Evolutionary conservation across 2,888 invertebrate species (phyloP), one percentile per base, ranked within the genome.

Genomic region (Timema cristinae): DNA sequence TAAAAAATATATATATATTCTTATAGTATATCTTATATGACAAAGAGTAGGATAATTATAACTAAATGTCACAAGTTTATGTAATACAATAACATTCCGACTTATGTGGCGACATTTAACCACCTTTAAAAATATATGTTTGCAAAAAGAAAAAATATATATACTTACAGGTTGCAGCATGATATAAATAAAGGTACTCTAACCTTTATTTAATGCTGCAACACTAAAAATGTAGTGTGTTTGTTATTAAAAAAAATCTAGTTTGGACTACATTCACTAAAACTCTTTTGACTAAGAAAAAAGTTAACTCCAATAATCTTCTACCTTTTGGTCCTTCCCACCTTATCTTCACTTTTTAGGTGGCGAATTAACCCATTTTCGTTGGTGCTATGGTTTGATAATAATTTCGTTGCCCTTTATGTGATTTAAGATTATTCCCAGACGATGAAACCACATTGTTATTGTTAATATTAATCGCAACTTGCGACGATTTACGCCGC

Each of bases 281-380:
- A 49, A 52, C 51, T 51, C 47, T 52, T 50, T 67, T 15, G 10
- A 50, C 50, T 50, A 67, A 66, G 13, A 10, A 7, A 66, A 15
- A 15, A 15, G 10, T 61, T 61, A 16, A 10, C 32, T 50, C 16
- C 15, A 32, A 32, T 32, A 32, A 15, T 54, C 8, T 69, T 56
- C 72, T 72, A 72, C 72, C 72, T 69, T 61, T 67, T 69, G 69
- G 6, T 67, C 48, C 68, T 61, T 47, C 50, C 66, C 54, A 51
- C 50, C 15, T 59, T 67, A 13, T 71, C 68, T 61, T 71, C 71
- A 47, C 63, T 63, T 47, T 48, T 63, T 13, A 48, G 47, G 16
- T 63, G 63, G 32, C 63, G 32, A 63, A 47, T 47, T 9, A 32
- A 63, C 4, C 32, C 63, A 11, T 32, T 48, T 48, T 63, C 63